These are phyloP conservation scores for Diacarnus erythraeanus DNA, from an alignment of 37 sponge, comb jelly and placozoan species.

Conservation along the genomic window DNA sequence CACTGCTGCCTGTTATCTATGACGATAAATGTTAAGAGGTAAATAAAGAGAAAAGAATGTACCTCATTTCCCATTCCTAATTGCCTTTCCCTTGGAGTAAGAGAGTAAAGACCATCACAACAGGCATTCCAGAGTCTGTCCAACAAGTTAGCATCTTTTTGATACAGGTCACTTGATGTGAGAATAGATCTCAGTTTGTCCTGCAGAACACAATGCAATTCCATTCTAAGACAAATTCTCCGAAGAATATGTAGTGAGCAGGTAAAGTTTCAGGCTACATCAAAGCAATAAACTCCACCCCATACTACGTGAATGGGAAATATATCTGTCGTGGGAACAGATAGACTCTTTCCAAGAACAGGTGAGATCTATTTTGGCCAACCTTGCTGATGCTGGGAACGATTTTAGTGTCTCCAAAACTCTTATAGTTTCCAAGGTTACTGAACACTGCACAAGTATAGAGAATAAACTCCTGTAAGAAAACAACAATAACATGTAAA, in stretches of 20 bases:
- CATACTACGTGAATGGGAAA: too few species aligned
- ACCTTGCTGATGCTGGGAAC: slow-evolving; percentile 77
- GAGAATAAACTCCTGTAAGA: slow-evolving; percentile 58
- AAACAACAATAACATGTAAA: background rate
- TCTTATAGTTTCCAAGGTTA: slow-evolving; percentile 91
- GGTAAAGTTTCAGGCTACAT: too few species aligned
- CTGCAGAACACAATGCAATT: too few species aligned
- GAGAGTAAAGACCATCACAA: slow-evolving; percentile 69
- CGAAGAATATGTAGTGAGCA: too few species aligned
- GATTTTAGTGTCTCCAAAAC: slow-evolving; percentile 91
- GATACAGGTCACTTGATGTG: slow-evolving; percentile 33
- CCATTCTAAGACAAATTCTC: too few species aligned
- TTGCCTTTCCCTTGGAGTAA: slow-evolving; percentile 50
- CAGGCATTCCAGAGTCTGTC: slow-evolving; percentile 64
- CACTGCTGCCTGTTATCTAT: too few species aligned
- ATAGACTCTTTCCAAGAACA: too few species aligned
- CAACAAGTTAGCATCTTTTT: slow-evolving; percentile 24
- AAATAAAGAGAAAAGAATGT: too few species aligned
- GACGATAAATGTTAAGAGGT: too few species aligned
- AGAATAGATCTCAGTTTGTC: slow-evolving; percentile 65
- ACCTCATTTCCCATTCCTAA: slow-evolving; percentile 75
- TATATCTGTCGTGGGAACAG: too few species aligned
- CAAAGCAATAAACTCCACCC: too few species aligned
- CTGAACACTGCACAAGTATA: slow-evolving; percentile 77
- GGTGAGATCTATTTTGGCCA: too few species aligned